These are phyloP conservation scores for Odontesthes bonariensis DNA, from an alignment of 2,113 vertebrate species.

Conservation along the genomic window DNA sequence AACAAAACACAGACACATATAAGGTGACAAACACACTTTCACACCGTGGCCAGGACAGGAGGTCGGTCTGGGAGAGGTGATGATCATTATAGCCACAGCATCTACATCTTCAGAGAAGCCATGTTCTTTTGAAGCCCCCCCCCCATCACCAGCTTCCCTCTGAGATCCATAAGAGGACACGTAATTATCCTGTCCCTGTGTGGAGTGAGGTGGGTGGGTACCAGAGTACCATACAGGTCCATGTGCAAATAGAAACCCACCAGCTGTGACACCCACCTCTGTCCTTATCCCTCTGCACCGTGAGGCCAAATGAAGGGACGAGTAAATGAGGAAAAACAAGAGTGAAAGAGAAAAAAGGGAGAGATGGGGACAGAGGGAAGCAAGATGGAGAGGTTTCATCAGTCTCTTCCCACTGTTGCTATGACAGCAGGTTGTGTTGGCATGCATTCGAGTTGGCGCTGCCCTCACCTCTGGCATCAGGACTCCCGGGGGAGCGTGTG, in stretches of 20 bases:
- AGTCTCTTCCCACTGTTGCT: slow-evolving; percentile 81
- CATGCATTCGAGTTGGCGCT: slow-evolving; percentile 78
- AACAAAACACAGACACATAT: too few species aligned
- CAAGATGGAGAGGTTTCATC: slow-evolving; percentile 65
- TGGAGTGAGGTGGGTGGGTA: not conserved
- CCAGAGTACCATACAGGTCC: not conserved
- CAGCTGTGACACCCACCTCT: slow-evolving; percentile 5
- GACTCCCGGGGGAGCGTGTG: slow-evolving; percentile 67
- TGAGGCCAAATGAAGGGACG: slow-evolving; percentile 6
- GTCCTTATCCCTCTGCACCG: not conserved
- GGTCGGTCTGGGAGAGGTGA: slow-evolving; percentile 20
- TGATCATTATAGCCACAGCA: slow-evolving; percentile 23
- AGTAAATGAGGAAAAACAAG: slow-evolving; percentile 6
- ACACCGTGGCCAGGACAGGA: slow-evolving; percentile 7
- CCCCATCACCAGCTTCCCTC: slow-evolving; percentile 2
- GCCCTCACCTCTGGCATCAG: slow-evolving; percentile 82
- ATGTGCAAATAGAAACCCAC: slow-evolving; percentile 18
- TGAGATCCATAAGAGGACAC: slow-evolving; percentile 22
- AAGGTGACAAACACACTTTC: too few species aligned
- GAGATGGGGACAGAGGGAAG: slow-evolving; percentile 19
- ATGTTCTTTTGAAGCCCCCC: not conserved
- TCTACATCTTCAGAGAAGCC: not conserved
- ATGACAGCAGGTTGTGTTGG: slow-evolving; percentile 84
- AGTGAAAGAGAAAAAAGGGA: not conserved
- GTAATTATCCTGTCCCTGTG: slow-evolving; percentile 21